Conservation (phyloP, 2,888 invertebrate species). For the Pantelozetes paolii region DNA sequence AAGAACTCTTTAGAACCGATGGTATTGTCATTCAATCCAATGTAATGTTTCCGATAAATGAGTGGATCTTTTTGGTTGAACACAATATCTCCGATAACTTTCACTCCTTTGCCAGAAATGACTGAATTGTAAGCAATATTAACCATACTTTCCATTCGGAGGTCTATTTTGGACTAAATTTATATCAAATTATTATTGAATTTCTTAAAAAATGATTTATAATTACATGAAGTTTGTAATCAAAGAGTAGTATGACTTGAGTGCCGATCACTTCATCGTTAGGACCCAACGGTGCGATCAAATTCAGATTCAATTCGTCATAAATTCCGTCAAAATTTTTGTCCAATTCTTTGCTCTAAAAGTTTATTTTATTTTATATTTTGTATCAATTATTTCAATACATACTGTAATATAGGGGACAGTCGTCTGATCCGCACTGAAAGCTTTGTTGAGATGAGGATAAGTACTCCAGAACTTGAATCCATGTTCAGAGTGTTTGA, state of each 20-base stretch:
- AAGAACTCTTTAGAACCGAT: neutral
- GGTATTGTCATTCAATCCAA: slow-evolving; percentile 15
- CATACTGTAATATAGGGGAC: slow-evolving; percentile 34
- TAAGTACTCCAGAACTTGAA: slow-evolving; percentile 35
- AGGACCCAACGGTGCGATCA: slow-evolving; percentile 27
- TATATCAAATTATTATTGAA: neutral
- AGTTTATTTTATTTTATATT: neutral
- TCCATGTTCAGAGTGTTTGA: neutral
- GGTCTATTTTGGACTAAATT: slow-evolving; percentile 5
- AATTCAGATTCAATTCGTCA: slow-evolving; percentile 39
- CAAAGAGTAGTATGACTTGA: slow-evolving; percentile 35
- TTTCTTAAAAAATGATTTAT: neutral
- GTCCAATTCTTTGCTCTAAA: slow-evolving; percentile 38
- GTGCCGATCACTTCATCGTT: neutral
- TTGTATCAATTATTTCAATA: too few relatives aligned
- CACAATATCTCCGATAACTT: slow-evolving; percentile 26
- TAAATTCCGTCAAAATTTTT: slow-evolving; percentile 31
- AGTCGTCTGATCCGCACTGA: neutral
- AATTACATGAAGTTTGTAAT: slow-evolving; percentile 33
- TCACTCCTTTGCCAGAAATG: neutral
- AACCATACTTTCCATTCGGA: slow-evolving; percentile 39
- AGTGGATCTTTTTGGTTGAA: slow-evolving; percentile 38
- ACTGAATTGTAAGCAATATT: neutral
- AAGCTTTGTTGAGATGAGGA: slow-evolving; percentile 2
- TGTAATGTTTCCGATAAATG: slow-evolving; percentile 7